Base-by-base conservation (phyloP, 2,113 vertebrate species). In the Melanostigma gelatinosum region DNA sequence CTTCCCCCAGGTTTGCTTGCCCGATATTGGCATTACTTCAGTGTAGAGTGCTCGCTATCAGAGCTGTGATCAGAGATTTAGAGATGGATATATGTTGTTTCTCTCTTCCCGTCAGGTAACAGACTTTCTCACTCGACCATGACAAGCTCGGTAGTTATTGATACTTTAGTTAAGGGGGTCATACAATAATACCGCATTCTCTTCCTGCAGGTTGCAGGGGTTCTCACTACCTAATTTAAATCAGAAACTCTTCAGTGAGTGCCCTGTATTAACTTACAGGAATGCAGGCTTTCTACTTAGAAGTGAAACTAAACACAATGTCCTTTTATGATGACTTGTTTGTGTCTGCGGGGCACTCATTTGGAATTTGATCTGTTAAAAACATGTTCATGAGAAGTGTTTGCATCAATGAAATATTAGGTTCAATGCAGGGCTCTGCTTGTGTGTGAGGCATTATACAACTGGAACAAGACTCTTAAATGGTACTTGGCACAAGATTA, bases 191-290 rank as follows among this genome's bases (percentile, higher is more conserved):
- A 90, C 73, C 61, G 73, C 44, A 54, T 72, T 90, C 79, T 58
- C 38, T 87, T 72, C 72, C 78, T 85, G 71, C 54, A 72, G 69
- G 72, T 86, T 77, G 77, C 87, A 87, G 52, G 44, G 85, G 78
- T 67, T 88, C 69, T 71, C 9, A 9, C 46, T 65, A 67, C 42
- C 75, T 70, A 86, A 85, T 80, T 75, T 80, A 57, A 36, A 83
- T 74, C 72, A 87, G 74, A 85, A 83, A 82, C 67, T 84, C 76
- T 73, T 72, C 74, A 54, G 34, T 68, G 81, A 85, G 54, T 63
- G 71, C 62, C 15, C 52, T 84, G 83, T 92, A 87, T 93, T 88
- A 86, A 54, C 84, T 90, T 91, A 86, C 90, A 91, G 63, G 80
- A 88, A 91, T 91, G 86, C 78, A 71, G 86, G 64, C 72, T 81